phyloP scores from a whole-genome alignment of 1,140 invertebrate species.

The Drosophila prosaltans region DNA sequence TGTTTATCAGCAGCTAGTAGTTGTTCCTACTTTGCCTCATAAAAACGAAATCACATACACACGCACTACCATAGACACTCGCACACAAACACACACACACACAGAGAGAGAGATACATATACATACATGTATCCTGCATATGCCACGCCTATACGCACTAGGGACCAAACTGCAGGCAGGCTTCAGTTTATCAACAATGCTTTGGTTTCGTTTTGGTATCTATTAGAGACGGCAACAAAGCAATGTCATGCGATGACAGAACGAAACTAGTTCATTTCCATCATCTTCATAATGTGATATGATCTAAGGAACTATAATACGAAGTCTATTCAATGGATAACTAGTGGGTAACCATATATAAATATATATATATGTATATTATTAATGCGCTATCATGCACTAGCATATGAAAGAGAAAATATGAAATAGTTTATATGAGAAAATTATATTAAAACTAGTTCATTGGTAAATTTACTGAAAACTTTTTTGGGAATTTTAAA shows the following conservation, averaged over 20 bases:
- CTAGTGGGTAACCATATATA: too few species aligned
- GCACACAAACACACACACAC: neutral
- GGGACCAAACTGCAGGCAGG: neutral
- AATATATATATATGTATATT: too few species aligned
- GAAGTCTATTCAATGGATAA: too few species aligned
- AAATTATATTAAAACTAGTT: too few species aligned
- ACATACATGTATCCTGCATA: neutral
- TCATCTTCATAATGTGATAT: neutral
- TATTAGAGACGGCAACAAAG: constrained; percentile 15
- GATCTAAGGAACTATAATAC: too few species aligned
- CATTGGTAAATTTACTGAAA: too few species aligned
- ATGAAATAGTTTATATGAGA: neutral
- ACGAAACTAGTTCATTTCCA: neutral
- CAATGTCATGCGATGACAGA: neutral
- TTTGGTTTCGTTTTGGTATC: neutral
- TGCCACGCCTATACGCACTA: constrained; percentile 42
- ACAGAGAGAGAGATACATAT: neutral
- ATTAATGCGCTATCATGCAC: neutral
- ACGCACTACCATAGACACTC: neutral
- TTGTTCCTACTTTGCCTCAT: constrained; percentile 30
- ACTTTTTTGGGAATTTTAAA: too few species aligned
- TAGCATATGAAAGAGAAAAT: neutral
- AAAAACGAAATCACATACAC: constrained; percentile 22
- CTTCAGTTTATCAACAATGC: constrained; percentile 23
- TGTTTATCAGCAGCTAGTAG: constrained; percentile 49